A percentile compares a stretch with the other conserved stretches of the same genome.
Evolutionary conservation across 2,888 invertebrate genomes (phyloP).

Genomic region (Drosophila parthenogenetica): DNA sequence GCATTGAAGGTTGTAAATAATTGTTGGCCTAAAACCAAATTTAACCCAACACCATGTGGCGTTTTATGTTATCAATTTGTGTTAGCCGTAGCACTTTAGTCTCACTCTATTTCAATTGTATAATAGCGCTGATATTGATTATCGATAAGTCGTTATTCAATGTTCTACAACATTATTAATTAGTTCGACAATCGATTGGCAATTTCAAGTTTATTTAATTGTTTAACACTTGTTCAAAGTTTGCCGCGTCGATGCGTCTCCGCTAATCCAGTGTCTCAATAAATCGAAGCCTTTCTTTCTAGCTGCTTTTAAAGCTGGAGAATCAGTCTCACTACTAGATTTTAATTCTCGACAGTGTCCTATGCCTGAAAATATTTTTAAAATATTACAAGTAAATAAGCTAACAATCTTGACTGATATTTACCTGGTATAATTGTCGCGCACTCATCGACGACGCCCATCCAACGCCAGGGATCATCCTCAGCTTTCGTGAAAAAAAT

Average conservation of each 20-base stretch:
- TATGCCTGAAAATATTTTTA: slow-evolving; percentile 20
- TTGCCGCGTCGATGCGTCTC: not conserved
- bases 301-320: slow-evolving; percentile 24
- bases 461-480: slow-evolving; percentile 85
- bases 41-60: slow-evolving; percentile 24
- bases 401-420: not conserved
- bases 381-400: not conserved
- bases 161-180: slow-evolving; percentile 30
- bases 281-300: slow-evolving; percentile 31
- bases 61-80: slow-evolving; percentile 46
- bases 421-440: slow-evolving; percentile 43
- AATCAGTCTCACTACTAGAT: slow-evolving; percentile 18
- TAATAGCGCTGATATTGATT: slow-evolving; percentile 12
- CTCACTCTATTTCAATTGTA: slow-evolving; percentile 16
- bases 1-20: slow-evolving; percentile 38
- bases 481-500: slow-evolving; percentile 85
- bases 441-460: slow-evolving; percentile 79
- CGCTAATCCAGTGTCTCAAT: slow-evolving; percentile 31
- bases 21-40: slow-evolving; percentile 23
- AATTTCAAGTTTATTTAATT: slow-evolving; percentile 3
- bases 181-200: slow-evolving; percentile 10
- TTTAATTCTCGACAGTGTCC: slow-evolving; percentile 42
- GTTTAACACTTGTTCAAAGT: slow-evolving; percentile 11
- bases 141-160: slow-evolving; percentile 11
- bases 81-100: slow-evolving; percentile 9